phyloP scores from a whole-genome alignment of 2,113 vertebrate species.

The Muscicapa adusta region DNA sequence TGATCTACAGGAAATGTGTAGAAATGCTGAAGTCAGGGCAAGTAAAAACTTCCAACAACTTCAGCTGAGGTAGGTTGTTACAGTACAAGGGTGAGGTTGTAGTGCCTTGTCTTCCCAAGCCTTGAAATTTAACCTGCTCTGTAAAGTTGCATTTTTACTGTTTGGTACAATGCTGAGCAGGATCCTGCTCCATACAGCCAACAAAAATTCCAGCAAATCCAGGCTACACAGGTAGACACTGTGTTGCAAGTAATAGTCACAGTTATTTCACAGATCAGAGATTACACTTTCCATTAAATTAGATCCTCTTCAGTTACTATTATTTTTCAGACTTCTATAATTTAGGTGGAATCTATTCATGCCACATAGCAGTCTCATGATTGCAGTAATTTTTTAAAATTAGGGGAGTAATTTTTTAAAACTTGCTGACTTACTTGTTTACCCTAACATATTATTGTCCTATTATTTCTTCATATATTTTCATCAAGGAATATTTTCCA shows the following conservation, averaged over 20 bases:
- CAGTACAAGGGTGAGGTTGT: background rate
- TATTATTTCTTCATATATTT: background rate
- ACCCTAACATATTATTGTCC: background rate
- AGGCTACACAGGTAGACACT: background rate
- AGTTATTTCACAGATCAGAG: background rate
- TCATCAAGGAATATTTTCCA: background rate
- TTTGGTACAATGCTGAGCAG: background rate
- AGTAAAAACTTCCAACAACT: background rate
- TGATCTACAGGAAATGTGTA: accelerated
- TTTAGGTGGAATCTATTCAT: background rate
- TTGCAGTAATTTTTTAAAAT: background rate
- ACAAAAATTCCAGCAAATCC: background rate
- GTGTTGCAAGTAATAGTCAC: background rate
- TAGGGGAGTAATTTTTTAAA: background rate
- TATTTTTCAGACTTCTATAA: background rate
- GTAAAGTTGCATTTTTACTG: background rate
- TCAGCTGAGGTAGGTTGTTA: accelerated
- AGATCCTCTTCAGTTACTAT: background rate
- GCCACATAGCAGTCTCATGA: background rate
- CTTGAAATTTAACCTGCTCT: background rate
- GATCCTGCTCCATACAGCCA: accelerated
- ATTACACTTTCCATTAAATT: background rate
- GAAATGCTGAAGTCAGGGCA: background rate
- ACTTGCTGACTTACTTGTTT: background rate
- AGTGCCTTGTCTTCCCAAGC: background rate